phyloP scores from a whole-genome alignment of 2,797 vertebrate species.

The Paramormyrops hopkinsi region DNA sequence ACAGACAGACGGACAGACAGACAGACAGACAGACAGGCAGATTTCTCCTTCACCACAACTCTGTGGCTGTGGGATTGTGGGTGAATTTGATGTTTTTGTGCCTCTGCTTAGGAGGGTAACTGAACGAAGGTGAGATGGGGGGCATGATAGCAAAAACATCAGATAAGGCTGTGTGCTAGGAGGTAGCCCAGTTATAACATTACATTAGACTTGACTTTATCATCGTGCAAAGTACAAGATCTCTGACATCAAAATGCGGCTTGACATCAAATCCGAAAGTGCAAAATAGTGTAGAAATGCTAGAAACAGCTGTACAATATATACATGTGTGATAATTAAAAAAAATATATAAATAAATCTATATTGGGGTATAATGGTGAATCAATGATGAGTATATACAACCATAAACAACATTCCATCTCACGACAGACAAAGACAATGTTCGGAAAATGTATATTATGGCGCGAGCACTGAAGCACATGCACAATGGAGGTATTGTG shows the following conservation, averaged over 20 bases:
- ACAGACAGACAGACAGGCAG: background rate
- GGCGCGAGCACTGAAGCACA: too few relatives aligned
- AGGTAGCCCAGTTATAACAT: background rate
- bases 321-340: too few relatives aligned
- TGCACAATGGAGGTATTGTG: too few relatives aligned
- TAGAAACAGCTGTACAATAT: too few relatives aligned
- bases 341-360: too few relatives aligned
- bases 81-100: background rate
- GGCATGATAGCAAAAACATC: background rate
- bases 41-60: background rate
- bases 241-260: background rate
- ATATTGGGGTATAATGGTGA: too few relatives aligned
- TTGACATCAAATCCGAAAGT: background rate
- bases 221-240: background rate
- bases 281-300: too few relatives aligned
- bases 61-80: background rate
- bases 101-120: background rate
- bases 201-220: background rate
- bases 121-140: background rate
- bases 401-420: too few relatives aligned
- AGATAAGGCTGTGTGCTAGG: background rate
- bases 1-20: too few relatives aligned
- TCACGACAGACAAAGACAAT: too few relatives aligned
- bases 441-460: too few relatives aligned
- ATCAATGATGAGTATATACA: too few relatives aligned